phyloP scores from a whole-genome alignment of 2,797 vertebrate species.

The Centroberyx gerrardi region DNA sequence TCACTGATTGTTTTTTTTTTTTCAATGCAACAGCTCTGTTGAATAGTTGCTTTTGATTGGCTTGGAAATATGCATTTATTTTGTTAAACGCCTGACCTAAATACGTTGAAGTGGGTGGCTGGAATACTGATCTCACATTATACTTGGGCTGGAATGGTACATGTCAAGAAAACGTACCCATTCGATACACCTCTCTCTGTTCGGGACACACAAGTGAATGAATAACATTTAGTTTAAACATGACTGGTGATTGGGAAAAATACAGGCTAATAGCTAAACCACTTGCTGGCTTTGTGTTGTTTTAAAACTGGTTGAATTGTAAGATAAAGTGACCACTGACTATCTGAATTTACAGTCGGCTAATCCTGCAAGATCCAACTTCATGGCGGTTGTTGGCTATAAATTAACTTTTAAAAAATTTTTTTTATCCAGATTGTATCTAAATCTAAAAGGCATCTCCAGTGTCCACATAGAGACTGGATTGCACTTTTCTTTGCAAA shows the following conservation, averaged over 20 bases:
- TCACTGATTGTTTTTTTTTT: background rate
- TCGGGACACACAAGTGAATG: slow-evolving; percentile 29
- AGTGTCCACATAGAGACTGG: background rate
- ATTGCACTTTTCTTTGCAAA: background rate
- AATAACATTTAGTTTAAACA: slow-evolving; percentile 27
- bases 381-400: background rate
- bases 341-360: too few species aligned
- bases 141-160: background rate
- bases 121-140: background rate
- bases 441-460: too few species aligned
- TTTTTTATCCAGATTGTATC: background rate
- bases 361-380: background rate
- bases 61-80: background rate
- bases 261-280: slow-evolving; percentile 10
- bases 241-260: background rate
- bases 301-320: slow-evolving; percentile 3
- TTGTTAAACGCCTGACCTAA: background rate
- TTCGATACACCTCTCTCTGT: background rate
- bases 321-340: background rate
- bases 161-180: background rate
- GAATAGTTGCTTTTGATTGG: background rate
- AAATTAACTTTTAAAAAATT: background rate
- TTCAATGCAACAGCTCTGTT: background rate
- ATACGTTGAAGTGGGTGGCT: background rate
- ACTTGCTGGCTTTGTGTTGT: slow-evolving; percentile 3